Evolutionary conservation across 2,797 vertebrate species (phyloP).

Genomic region (Cynodonichthys magdalenae): DNA sequence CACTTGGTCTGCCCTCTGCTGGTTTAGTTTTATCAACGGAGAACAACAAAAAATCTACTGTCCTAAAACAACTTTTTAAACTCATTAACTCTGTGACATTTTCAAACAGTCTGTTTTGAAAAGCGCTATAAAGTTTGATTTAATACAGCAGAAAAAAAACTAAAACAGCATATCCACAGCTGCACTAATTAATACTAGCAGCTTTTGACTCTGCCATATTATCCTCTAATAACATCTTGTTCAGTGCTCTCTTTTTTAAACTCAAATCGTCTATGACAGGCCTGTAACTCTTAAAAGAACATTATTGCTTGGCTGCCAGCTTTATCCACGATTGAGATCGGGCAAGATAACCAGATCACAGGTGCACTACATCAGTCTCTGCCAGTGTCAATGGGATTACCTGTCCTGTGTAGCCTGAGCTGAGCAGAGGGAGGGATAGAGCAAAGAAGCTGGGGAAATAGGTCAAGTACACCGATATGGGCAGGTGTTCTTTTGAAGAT

Average conservation of each 20-base stretch:
- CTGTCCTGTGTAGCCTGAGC: constrained; percentile 59
- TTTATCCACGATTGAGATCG: constrained; percentile 46
- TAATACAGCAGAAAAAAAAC: no score
- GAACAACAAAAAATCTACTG: no score
- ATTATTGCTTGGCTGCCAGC: constrained; percentile 24
- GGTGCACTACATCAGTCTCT: constrained; percentile 66
- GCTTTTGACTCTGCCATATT: constrained; percentile 35
- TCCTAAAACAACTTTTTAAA: no score
- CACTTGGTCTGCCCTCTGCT: no score
- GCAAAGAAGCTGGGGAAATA: constrained; percentile 68
- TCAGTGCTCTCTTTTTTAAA: constrained; percentile 34
- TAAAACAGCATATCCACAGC: neutral
- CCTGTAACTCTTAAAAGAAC: constrained; percentile 37
- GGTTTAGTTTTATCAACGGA: no score
- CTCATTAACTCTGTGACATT: no score
- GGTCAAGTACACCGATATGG: constrained; percentile 78
- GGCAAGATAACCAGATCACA: constrained; percentile 70
- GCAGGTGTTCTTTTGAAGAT: constrained; percentile 75
- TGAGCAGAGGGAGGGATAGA: constrained; percentile 40
- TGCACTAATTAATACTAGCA: constrained; percentile 16
- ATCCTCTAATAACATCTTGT: constrained; percentile 23
- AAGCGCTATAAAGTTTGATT: no score
- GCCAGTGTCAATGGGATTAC: constrained; percentile 72
- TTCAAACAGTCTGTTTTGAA: no score
- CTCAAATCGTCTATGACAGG: constrained; percentile 36